Percentiles rank a stretch among this genome's conserved stretches.
Conservation (phyloP, 2,113 vertebrate genomes). For the Psammodynastes pulverulentus region DNA sequence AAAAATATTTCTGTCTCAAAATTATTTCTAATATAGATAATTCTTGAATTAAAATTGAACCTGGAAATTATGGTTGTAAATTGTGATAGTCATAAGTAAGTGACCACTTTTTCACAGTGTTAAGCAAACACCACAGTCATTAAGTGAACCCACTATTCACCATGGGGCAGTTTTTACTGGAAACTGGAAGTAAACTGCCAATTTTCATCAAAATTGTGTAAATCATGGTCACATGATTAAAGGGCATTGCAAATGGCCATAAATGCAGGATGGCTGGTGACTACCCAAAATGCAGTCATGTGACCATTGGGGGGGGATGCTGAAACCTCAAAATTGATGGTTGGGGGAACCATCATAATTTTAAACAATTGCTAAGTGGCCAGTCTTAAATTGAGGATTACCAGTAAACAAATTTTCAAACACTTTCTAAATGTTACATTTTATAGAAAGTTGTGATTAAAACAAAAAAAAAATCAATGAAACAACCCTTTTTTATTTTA, state of each 20-base stretch:
- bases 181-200: neutral
- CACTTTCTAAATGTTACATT: constrained; percentile 34
- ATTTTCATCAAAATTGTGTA: neutral
- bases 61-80: neutral
- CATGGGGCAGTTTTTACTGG: neutral
- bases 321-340: neutral
- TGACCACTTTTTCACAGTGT: neutral
- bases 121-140: neutral
- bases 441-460: constrained; percentile 40
- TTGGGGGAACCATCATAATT: neutral
- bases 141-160: neutral
- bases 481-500: too few relatives aligned
- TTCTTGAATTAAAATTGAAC: neutral
- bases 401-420: constrained; percentile 42
- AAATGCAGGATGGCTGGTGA: neutral
- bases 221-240: neutral
- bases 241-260: neutral
- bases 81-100: neutral
- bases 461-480: constrained; percentile 16
- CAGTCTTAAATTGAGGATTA: neutral
- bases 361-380: neutral
- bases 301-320: neutral
- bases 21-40: neutral
- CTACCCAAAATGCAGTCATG: neutral
- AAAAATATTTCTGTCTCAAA: constrained; percentile 37